Conservation (phyloP, 2,797 vertebrate genomes). For the Anniella stebbinsi region DNA sequence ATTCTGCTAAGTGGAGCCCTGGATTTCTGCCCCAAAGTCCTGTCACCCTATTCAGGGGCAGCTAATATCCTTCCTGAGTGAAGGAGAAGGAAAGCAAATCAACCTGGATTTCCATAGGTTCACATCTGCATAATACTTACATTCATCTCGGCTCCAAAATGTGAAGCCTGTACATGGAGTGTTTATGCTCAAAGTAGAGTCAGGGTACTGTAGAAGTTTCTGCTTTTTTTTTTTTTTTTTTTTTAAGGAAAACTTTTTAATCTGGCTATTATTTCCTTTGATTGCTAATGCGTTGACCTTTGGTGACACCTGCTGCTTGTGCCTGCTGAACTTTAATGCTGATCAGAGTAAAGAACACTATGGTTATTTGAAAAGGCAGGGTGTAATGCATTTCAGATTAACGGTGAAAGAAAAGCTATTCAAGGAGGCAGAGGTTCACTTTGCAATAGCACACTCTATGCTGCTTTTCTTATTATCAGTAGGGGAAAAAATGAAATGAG, state of each 20-base stretch:
- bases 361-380: slow-evolving; percentile 73
- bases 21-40: background rate
- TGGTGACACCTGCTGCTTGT: slow-evolving; percentile 70
- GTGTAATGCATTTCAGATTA: slow-evolving; percentile 76
- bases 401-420: slow-evolving; percentile 76
- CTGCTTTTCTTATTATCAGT: slow-evolving; percentile 76
- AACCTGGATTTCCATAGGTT: background rate
- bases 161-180: background rate
- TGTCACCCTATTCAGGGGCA: too few relatives aligned
- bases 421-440: slow-evolving; percentile 68
- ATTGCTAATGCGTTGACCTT: slow-evolving; percentile 74
- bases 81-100: too few relatives aligned
- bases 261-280: slow-evolving; percentile 75
- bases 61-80: too few relatives aligned
- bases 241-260: slow-evolving; percentile 68
- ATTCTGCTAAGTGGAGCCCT: background rate
- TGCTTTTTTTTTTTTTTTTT: slow-evolving; percentile 41
- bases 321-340: slow-evolving; percentile 66
- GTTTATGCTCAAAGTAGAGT: slow-evolving; percentile 26
- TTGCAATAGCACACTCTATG: slow-evolving; percentile 62
- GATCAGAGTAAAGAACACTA: slow-evolving; percentile 72
- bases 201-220: slow-evolving; percentile 55
- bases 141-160: background rate
- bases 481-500: slow-evolving; percentile 75
- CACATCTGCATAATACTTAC: background rate